A percentile compares a stretch with the other conserved stretches of the same genome.
Evolutionary conservation across 2,113 vertebrate species (phyloP).

Genomic region (Periophthalmus modestus): DNA sequence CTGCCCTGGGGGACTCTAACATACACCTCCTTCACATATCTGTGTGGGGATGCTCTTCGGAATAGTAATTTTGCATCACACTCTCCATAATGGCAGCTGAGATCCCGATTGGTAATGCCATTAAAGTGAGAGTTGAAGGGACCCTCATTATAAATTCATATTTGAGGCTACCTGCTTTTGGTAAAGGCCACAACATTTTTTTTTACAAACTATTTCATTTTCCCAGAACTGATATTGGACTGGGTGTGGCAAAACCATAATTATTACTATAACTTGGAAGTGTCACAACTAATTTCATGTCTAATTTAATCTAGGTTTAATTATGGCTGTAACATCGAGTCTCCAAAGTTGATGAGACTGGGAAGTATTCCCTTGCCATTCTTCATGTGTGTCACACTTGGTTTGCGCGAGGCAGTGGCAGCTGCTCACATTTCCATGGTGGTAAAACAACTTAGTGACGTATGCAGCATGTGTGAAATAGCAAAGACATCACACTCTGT

Average conservation of each 20-base stretch:
- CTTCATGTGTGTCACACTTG: slow-evolving; percentile 55
- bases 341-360: slow-evolving; percentile 44
- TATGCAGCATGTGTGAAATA: slow-evolving; percentile 26
- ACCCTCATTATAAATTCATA: slow-evolving; percentile 34
- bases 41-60: slow-evolving; percentile 36
- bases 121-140: neutral
- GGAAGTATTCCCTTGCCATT: slow-evolving; percentile 46
- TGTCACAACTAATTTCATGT: slow-evolving; percentile 9
- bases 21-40: slow-evolving; percentile 62
- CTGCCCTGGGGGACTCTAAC: slow-evolving; percentile 55
- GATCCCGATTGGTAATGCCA: neutral
- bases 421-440: slow-evolving; percentile 52
- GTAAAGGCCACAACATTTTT: slow-evolving; percentile 59
- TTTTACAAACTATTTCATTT: slow-evolving; percentile 38
- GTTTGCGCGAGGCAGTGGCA: slow-evolving; percentile 51
- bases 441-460: slow-evolving; percentile 42
- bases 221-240: slow-evolving; percentile 18
- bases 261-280: slow-evolving; percentile 8
- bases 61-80: slow-evolving; percentile 48
- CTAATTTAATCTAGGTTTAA: slow-evolving; percentile 19
- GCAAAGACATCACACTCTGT: slow-evolving; percentile 19
- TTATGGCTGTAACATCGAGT: slow-evolving; percentile 26
- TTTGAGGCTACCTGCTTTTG: slow-evolving; percentile 23
- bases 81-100: slow-evolving; percentile 29
- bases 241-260: slow-evolving; percentile 20